Conservation (phyloP, 2,797 vertebrate genomes). For the Esox lucius region DNA sequence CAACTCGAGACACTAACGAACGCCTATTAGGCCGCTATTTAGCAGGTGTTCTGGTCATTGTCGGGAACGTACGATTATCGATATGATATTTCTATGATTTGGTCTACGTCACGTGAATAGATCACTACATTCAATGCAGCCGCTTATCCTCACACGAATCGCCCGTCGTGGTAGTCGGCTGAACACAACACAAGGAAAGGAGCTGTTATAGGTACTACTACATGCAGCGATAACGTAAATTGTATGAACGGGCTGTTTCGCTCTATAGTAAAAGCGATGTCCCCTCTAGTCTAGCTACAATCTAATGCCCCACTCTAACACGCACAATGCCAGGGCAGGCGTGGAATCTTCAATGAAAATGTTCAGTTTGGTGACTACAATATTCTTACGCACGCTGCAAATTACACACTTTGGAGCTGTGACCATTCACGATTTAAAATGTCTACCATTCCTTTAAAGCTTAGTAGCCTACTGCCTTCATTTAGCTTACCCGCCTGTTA, state of each 20-base stretch:
- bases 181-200: neutral
- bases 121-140: neutral
- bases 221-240: neutral
- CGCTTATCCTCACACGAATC: neutral
- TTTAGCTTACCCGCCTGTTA: neutral
- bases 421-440: constrained; percentile 3
- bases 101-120: neutral
- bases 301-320: neutral
- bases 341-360: constrained; percentile 2
- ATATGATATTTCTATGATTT: neutral
- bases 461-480: neutral
- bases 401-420: neutral
- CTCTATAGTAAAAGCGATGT: neutral
- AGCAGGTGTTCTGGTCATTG: neutral
- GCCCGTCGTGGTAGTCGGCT: neutral
- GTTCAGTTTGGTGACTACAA: neutral
- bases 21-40: neutral
- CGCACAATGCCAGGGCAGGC: neutral
- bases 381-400: neutral
- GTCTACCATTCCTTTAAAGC: neutral
- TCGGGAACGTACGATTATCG: neutral
- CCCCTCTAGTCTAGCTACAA: constrained; percentile 2
- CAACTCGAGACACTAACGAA: neutral
- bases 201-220: too few relatives aligned
- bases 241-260: neutral